Evolutionary conservation across 2,888 invertebrate genomes (phyloP).

Genomic region (Theretra japonica): DNA sequence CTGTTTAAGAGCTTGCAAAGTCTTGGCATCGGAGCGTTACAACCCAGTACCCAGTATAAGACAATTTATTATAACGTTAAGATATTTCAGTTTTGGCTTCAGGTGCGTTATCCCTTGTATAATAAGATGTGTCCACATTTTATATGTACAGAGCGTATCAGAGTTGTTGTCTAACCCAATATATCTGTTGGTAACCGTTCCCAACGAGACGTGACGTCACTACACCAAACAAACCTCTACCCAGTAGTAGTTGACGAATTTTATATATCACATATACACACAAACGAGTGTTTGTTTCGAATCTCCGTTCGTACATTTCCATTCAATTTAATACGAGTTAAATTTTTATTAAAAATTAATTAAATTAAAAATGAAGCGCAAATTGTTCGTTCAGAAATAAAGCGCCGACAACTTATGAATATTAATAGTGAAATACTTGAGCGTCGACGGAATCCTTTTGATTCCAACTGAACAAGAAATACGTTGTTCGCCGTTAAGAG

Average conservation of each 20-base stretch:
- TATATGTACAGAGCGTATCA: not conserved
- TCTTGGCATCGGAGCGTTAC: too few species aligned
- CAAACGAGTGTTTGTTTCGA: not conserved
- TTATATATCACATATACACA: not conserved
- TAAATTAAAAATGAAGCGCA: not conserved
- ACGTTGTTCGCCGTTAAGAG: not conserved
- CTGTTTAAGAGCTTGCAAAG: too few species aligned
- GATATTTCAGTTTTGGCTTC: too few species aligned
- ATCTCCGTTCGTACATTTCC: not conserved
- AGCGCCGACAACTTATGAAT: slow-evolving; percentile 3
- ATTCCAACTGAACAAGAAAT: not conserved
- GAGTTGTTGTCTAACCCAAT: not conserved
- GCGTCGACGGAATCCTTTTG: slow-evolving; percentile 10
- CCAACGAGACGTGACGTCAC: not conserved
- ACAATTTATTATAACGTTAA: too few species aligned
- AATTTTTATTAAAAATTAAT: not conserved
- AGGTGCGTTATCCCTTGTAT: not conserved
- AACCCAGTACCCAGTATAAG: too few species aligned
- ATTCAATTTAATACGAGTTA: not conserved
- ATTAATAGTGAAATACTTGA: slow-evolving; percentile 2
- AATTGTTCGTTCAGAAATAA: not conserved
- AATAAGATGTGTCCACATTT: not conserved
- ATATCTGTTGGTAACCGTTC: not conserved
- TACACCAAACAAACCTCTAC: not conserved
- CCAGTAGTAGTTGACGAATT: not conserved